These are phyloP conservation scores for Botia kubotai DNA, from an alignment of 2,797 vertebrate genomes.

Conservation along the genomic window DNA sequence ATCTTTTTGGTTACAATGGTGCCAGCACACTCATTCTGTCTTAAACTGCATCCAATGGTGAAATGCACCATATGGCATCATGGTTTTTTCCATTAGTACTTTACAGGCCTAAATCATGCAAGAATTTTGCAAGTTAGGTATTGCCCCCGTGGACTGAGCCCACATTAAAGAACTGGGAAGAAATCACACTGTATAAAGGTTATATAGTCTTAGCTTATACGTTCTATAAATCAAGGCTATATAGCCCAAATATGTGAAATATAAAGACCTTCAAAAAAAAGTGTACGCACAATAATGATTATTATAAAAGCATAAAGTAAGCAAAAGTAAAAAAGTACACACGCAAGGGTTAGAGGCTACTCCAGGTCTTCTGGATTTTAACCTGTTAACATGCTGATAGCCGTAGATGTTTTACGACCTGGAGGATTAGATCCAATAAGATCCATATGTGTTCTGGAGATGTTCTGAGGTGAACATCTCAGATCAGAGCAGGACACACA, in stretches of 20 bases:
- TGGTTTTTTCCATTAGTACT: conserved; percentile 54
- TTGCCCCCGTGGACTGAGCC: conserved; percentile 23
- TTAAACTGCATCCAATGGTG: conserved; percentile 37
- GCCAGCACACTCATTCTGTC: background rate
- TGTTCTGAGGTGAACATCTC: conserved; percentile 14
- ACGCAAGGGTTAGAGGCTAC: background rate
- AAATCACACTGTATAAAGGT: background rate
- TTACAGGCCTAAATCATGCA: conserved; percentile 46
- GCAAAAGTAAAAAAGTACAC: conserved; percentile 17
- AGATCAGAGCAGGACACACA: background rate
- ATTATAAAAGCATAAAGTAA: background rate
- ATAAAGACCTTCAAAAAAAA: background rate
- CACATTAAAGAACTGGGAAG: conserved; percentile 1
- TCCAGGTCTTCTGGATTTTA: conserved; percentile 2
- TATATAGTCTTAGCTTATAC: background rate
- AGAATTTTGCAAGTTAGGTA: conserved; percentile 49
- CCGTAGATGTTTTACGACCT: background rate
- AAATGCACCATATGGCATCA: conserved; percentile 51
- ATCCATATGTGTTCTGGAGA: background rate
- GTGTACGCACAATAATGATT: too few relatives aligned
- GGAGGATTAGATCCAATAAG: background rate
- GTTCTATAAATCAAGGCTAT: background rate
- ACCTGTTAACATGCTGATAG: conserved; percentile 14
- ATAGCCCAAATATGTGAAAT: background rate
- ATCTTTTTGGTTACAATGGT: background rate